Evolutionary conservation across 2,797 vertebrate genomes (phyloP).

Genomic region (Poecilia gillii): DNA sequence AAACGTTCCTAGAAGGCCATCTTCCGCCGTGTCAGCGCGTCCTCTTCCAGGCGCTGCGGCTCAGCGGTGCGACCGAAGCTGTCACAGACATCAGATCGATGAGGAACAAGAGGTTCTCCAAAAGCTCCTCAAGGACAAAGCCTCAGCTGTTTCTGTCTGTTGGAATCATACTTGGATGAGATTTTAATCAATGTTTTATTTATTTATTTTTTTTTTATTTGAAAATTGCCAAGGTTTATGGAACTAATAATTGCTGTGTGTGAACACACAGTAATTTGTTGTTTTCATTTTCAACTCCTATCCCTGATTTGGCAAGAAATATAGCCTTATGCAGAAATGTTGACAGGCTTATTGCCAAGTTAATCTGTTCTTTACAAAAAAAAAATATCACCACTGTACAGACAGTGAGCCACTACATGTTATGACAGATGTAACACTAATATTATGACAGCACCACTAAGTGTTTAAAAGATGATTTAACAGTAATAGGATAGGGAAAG

Average conservation of each 20-base stretch:
- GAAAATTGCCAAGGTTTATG: neutral
- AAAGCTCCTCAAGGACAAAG: conserved; percentile 60
- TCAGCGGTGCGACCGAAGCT: conserved; percentile 31
- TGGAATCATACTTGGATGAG: neutral
- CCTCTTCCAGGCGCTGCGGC: conserved; percentile 4
- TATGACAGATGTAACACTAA: conserved; percentile 70
- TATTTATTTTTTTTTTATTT: neutral
- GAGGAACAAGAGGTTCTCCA: conserved; percentile 62
- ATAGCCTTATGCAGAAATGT: conserved; percentile 13
- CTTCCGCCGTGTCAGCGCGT: conserved; percentile 5
- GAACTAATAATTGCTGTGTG: neutral
- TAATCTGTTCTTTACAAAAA: conserved; percentile 31
- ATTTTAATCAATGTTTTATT: neutral
- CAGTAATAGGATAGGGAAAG: conserved; percentile 51
- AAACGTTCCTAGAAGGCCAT: conserved; percentile 66
- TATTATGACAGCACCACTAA: conserved; percentile 69
- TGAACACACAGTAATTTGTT: neutral
- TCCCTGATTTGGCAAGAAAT: neutral
- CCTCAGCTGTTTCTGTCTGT: conserved; percentile 47
- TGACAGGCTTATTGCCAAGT: conserved; percentile 37
- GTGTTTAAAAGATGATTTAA: conserved; percentile 59
- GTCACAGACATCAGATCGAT: conserved; percentile 61
- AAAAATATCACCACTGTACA: conserved; percentile 28
- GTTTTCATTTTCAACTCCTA: conserved; percentile 10
- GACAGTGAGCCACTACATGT: conserved; percentile 55